Conservation (phyloP, 2,113 vertebrate species). For the Pao palembangensis region DNA sequence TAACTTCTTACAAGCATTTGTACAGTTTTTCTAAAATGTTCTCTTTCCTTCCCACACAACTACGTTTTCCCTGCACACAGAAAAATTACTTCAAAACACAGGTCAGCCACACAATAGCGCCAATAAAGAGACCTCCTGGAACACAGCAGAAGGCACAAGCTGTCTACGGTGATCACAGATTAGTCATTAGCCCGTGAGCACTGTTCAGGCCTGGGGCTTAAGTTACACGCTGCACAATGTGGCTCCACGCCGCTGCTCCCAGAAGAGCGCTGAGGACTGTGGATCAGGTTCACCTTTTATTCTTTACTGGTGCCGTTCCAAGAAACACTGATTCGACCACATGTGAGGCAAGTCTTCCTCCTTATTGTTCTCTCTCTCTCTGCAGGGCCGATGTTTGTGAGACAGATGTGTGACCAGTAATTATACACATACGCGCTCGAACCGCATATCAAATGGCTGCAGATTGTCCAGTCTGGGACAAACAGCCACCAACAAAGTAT, state of each 20-base stretch:
- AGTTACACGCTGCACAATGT: conserved; percentile 68
- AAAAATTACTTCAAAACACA: conserved; percentile 22
- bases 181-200: conserved; percentile 59
- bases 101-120: conserved; percentile 27
- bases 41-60: not conserved
- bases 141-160: conserved; percentile 63
- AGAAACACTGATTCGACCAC: conserved; percentile 54
- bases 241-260: conserved; percentile 33
- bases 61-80: not conserved
- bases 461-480: conserved; percentile 5
- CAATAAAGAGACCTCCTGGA: conserved; percentile 21
- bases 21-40: too few species aligned
- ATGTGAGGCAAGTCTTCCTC: conserved; percentile 44
- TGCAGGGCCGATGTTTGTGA: conserved; percentile 43
- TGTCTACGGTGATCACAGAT: conserved; percentile 50
- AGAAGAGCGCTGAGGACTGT: conserved; percentile 27
- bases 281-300: conserved; percentile 62
- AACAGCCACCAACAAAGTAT: not conserved
- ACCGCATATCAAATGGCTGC: conserved; percentile 22
- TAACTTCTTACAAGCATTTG: too few species aligned
- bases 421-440: conserved; percentile 27
- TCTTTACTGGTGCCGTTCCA: conserved; percentile 38
- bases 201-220: conserved; percentile 63
- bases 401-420: conserved; percentile 57
- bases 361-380: conserved; percentile 37